Base-by-base conservation (phyloP, 2,797 vertebrate genomes). In the Uromys caudimaculatus region DNA sequence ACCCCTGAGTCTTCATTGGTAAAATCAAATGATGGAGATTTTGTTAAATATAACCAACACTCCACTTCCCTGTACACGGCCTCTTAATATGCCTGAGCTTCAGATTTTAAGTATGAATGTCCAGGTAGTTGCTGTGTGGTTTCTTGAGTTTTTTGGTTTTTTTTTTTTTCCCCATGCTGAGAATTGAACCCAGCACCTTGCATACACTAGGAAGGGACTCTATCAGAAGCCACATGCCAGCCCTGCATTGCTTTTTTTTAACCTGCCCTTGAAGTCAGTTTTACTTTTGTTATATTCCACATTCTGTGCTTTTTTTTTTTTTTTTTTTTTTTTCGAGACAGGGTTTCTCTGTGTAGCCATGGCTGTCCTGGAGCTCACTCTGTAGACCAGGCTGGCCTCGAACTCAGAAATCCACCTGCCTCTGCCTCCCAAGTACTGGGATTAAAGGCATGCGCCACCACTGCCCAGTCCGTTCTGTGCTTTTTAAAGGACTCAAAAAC, bases 231-330 rank as follows among this genome's bases (percentile, higher is more conserved):
- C 47, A 83, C 23, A 23, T 38, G 14, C 11, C n/a, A 77, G 7
- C 19, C 47, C 44, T 93, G 19, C 75, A 32, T 52, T 89, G 60
- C 35, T 41, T 89, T 82, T 93, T 95, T 83, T 44, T 69, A 88
- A 60, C 32, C 29, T 81, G 35, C 24, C 78, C 16, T 86, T 16
- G 8, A 92, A 75, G 35, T 85, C 44, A 52, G 14, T 88, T 52
- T 87, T 62, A 85, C 14, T 79, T 81, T 56, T 79, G 38, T 29
- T 75, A 60, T 12, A 16, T 93, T 14, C 17, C 47, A 77, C 38
- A 47, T 81, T 87, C 21, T 92, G 27, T 96, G 90, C 41, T 17
- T 93, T 93, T 52, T 69, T n/a, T n/a, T n/a, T n/a, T n/a, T n/a
- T n/a, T n/a, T n/a, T n/a, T n/a, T n/a, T n/a, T n/a, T n/a, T n/a